Conservation (phyloP, 2,888 invertebrate species). For the Hydraecia micacea region DNA sequence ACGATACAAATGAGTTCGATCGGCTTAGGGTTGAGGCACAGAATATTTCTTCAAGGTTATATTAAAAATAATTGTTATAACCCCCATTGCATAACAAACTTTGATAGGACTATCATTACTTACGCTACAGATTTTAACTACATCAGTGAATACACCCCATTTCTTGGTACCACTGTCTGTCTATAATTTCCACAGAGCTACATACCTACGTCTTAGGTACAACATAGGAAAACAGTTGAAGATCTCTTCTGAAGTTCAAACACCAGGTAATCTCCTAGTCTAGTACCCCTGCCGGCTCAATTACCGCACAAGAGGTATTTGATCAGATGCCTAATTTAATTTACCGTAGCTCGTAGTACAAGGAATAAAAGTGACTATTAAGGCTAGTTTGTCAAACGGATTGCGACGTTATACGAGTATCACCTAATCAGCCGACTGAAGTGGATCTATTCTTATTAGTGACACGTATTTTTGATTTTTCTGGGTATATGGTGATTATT, state of each 20-base stretch:
- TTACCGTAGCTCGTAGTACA: conserved; percentile 5
- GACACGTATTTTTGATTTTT: conserved; percentile 35
- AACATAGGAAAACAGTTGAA: conserved; percentile 5
- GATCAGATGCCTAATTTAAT: conserved; percentile 59
- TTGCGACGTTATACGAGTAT: conserved; percentile 25
- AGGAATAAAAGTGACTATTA: conserved; percentile 28
- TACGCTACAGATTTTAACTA: not conserved
- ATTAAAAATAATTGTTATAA: not conserved
- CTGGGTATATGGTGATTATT: conserved; percentile 33
- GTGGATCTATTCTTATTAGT: conserved; percentile 24
- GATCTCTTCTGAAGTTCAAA: conserved; percentile 42
- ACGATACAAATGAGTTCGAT: conserved; percentile 1
- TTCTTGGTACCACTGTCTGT: not conserved
- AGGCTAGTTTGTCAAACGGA: conserved; percentile 30
- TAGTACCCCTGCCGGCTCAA: conserved; percentile 8
- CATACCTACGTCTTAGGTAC: not conserved
- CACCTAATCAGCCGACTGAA: conserved; percentile 43
- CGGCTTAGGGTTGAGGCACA: not conserved
- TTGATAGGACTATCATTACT: not conserved
- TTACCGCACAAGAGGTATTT: conserved; percentile 44
- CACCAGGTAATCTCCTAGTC: conserved; percentile 28
- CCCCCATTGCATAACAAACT: not conserved
- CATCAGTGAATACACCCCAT: not conserved
- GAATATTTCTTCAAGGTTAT: not conserved
- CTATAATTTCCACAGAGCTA: conserved; percentile 7